A percentile compares a stretch with the other conserved stretches of the same genome.
Conservation (phyloP, 2,888 invertebrate genomes). For the Aplocera efformata region DNA sequence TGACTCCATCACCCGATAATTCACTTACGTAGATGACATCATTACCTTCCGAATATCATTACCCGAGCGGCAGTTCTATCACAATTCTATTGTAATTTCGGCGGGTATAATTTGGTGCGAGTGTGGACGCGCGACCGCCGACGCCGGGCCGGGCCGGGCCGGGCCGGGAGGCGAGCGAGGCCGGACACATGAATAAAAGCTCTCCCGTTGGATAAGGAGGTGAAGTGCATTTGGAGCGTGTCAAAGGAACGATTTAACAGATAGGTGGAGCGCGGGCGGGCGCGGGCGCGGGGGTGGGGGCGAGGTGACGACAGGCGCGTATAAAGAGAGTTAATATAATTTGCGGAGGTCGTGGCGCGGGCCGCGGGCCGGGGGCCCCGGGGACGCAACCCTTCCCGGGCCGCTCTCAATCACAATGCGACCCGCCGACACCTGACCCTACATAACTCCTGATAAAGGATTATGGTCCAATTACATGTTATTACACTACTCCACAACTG, state of each 20-base stretch:
- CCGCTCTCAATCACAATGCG: slow-evolving; percentile 39
- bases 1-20: slow-evolving; percentile 54
- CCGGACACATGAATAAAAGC: slow-evolving; percentile 20
- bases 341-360: slow-evolving; percentile 39
- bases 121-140: slow-evolving; percentile 34
- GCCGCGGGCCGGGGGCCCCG: slow-evolving; percentile 28
- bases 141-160: too few species aligned
- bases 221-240: slow-evolving; percentile 47
- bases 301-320: slow-evolving; percentile 48
- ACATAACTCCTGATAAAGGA: slow-evolving; percentile 41
- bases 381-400: slow-evolving; percentile 28
- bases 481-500: slow-evolving; percentile 13
- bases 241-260: slow-evolving; percentile 56
- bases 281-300: slow-evolving; percentile 32
- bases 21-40: slow-evolving; percentile 57
- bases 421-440: slow-evolving; percentile 39
- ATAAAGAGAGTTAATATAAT: slow-evolving; percentile 61
- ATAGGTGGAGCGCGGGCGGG: slow-evolving; percentile 29
- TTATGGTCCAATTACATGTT: slow-evolving; percentile 46
- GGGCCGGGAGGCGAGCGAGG: too few species aligned
- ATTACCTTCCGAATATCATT: slow-evolving; percentile 51
- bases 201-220: too few species aligned
- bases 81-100: slow-evolving; percentile 39
- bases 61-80: slow-evolving; percentile 42
- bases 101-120: slow-evolving; percentile 26